A percentile compares a stretch with the other conserved stretches of the same genome.
phyloP scores from a whole-genome alignment of 1,140 invertebrate species.

The Samia ricini region DNA sequence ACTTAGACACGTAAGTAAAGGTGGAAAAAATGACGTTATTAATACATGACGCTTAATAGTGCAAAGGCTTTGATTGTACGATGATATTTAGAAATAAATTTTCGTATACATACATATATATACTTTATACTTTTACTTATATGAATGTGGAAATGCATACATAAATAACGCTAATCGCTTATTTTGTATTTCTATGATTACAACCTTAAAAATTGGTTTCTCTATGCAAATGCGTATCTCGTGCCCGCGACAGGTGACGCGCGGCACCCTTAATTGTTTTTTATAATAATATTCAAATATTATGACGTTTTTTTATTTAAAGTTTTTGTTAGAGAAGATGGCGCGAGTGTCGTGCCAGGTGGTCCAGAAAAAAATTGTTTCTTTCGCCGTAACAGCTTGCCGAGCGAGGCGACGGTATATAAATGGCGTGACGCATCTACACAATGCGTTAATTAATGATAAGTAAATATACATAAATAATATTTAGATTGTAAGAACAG shows the following conservation, averaged over 20 bases:
- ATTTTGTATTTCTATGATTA: slow-evolving; percentile 11
- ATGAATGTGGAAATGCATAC: neutral
- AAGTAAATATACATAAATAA: neutral
- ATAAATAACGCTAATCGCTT: slow-evolving; percentile 13
- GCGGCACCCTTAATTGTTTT: slow-evolving; percentile 74
- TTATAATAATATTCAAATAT: slow-evolving; percentile 76
- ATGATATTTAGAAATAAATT: no score
- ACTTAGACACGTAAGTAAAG: no score
- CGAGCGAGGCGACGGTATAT: slow-evolving; percentile 11
- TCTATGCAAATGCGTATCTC: slow-evolving; percentile 73
- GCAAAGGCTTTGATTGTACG: no score
- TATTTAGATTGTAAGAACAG: neutral
- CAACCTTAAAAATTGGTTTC: slow-evolving; percentile 46
- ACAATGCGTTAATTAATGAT: slow-evolving; percentile 11
- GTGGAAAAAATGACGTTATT: no score
- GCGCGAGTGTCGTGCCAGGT: slow-evolving; percentile 70
- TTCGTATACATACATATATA: no score
- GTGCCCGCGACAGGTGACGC: slow-evolving; percentile 72
- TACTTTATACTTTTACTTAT: neutral
- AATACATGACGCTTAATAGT: no score
- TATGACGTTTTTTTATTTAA: slow-evolving; percentile 67
- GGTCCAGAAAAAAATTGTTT: slow-evolving; percentile 59
- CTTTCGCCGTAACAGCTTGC: slow-evolving; percentile 61
- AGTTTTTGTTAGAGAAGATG: slow-evolving; percentile 54
- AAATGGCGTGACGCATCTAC: slow-evolving; percentile 7